phyloP scores from a whole-genome alignment of 2,113 vertebrate species.

The Urocynchramus pylzowi region DNA sequence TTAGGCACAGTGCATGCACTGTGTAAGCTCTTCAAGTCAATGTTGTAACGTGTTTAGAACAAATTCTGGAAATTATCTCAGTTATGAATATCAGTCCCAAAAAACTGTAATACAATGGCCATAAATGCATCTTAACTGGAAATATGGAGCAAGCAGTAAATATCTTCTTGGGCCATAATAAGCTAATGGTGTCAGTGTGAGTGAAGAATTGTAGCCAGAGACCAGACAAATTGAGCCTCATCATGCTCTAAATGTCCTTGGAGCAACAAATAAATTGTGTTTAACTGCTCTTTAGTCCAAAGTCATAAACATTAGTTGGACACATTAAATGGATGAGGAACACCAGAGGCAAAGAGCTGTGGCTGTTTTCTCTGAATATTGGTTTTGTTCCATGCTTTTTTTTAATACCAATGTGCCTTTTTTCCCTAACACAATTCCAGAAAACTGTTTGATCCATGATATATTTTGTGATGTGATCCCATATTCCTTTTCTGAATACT shows the following conservation, averaged over 20 bases:
- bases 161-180: background rate
- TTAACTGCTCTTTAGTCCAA: background rate
- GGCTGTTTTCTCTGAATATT: background rate
- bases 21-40: background rate
- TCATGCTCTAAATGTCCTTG: background rate
- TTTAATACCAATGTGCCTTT: background rate
- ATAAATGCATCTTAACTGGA: background rate
- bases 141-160: background rate
- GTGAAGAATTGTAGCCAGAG: background rate
- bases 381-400: background rate
- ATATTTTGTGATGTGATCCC: background rate
- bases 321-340: background rate
- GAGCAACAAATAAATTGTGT: background rate
- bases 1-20: background rate
- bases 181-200: background rate
- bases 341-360: background rate
- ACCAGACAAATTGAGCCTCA: background rate
- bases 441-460: background rate
- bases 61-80: background rate
- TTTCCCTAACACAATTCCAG: background rate
- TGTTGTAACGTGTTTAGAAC: background rate
- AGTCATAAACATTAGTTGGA: background rate
- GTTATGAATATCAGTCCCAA: background rate
- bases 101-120: background rate
- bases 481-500: background rate